A percentile compares a stretch with the other conserved stretches of the same genome.
phyloP scores from a whole-genome alignment of 2,113 vertebrate species.

The Sarotherodon lohbergeri region DNA sequence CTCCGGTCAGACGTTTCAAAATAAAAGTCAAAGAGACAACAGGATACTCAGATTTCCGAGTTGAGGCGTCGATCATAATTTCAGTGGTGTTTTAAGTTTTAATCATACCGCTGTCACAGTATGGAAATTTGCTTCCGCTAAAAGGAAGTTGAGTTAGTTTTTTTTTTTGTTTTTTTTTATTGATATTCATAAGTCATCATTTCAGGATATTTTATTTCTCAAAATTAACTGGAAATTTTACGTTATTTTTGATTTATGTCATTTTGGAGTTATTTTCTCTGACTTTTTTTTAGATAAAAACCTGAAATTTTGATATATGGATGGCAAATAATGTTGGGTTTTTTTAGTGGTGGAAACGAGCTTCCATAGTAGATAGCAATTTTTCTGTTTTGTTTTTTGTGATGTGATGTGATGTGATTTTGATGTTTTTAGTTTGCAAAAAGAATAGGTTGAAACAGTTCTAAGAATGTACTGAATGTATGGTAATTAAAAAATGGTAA shows the following conservation, averaged over 20 bases:
- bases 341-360: background rate
- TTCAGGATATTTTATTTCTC: background rate
- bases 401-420: background rate
- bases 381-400: background rate
- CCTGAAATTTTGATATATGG: background rate
- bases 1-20: slow-evolving; percentile 1
- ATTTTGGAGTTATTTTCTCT: background rate
- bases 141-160: background rate
- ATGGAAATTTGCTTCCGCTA: background rate
- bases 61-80: background rate
- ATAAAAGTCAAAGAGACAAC: background rate
- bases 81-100: background rate
- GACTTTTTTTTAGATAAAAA: background rate
- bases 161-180: rapidly evolving
- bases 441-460: background rate
- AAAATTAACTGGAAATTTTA: background rate
- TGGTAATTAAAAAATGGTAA: background rate
- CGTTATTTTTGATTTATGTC: background rate
- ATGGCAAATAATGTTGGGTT: background rate
- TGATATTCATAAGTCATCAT: background rate
- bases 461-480: background rate
- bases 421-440: background rate
- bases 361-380: background rate
- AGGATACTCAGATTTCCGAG: background rate
- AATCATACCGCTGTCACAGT: background rate